Conservation (phyloP, 1,140 invertebrate genomes). For the Piezodorus guildinii region DNA sequence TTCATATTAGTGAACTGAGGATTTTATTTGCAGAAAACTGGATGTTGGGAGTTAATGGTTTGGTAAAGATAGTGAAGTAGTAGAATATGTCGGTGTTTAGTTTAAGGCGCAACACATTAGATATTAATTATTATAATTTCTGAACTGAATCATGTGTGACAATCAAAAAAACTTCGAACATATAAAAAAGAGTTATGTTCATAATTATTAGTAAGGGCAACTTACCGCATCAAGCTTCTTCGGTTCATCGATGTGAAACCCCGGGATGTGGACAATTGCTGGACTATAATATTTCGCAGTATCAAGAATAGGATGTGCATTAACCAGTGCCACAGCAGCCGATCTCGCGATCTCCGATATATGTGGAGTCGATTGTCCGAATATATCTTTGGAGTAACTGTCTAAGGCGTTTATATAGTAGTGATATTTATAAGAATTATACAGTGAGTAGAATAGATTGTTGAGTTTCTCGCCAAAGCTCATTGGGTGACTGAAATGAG, state of each 20-base stretch:
- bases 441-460: constrained; percentile 32
- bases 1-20: too few relatives aligned
- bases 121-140: too few relatives aligned
- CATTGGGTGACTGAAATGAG: constrained; percentile 40
- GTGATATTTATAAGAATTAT: not conserved
- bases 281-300: constrained; percentile 37
- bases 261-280: constrained; percentile 45
- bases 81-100: too few relatives aligned
- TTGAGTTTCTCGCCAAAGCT: constrained; percentile 41
- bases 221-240: constrained; percentile 19
- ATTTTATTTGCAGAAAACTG: too few relatives aligned
- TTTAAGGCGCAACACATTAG: too few relatives aligned
- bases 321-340: constrained; percentile 40
- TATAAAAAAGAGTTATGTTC: too few relatives aligned
- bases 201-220: too few relatives aligned
- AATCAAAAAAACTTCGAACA: too few relatives aligned
- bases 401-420: constrained; percentile 23
- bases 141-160: too few relatives aligned
- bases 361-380: constrained; percentile 36
- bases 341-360: constrained; percentile 36
- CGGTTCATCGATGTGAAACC: constrained; percentile 37
- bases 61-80: too few relatives aligned
- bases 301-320: constrained; percentile 42
- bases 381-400: constrained; percentile 36
- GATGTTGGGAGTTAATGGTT: too few relatives aligned